Conservation (phyloP, 2,797 vertebrate species). For the Cercopithecus hamlyni region DNA sequence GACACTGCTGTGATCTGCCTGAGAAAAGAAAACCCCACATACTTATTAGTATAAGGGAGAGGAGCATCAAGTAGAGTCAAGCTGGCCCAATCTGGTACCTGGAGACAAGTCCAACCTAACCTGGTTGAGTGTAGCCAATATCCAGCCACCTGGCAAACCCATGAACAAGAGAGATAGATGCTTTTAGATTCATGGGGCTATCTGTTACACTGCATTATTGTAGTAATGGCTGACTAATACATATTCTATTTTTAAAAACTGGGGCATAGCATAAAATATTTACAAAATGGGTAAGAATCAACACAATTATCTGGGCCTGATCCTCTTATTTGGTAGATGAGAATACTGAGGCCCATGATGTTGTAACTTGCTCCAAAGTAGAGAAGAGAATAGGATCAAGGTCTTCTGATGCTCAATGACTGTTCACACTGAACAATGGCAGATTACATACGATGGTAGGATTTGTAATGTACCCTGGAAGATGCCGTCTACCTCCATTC, state of each 20-base stretch:
- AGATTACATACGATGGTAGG: not conserved
- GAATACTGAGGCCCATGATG: not conserved
- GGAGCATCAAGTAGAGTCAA: not conserved
- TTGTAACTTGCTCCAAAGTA: not conserved
- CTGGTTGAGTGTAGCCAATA: not conserved
- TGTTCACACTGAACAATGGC: not conserved
- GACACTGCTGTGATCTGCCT: not conserved
- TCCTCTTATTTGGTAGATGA: not conserved
- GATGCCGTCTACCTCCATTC: too few relatives aligned
- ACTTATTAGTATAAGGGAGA: too few relatives aligned
- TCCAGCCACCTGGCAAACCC: not conserved
- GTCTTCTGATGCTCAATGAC: not conserved
- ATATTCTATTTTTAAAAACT: not conserved
- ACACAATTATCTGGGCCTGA: not conserved
- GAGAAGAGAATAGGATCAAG: not conserved
- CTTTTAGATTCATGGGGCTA: not conserved
- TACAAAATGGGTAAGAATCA: not conserved
- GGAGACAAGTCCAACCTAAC: not conserved
- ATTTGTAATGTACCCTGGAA: not conserved
- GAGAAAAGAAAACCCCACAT: not conserved
- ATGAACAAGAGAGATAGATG: not conserved
- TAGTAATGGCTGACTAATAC: not conserved
- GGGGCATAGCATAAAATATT: not conserved
- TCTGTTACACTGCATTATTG: not conserved
- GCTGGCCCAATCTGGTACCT: not conserved